Evolutionary conservation across 2,888 invertebrate species (phyloP), one percentile per base, ranked within the genome.

Genomic region (Drosophila subsilvestris): DNA sequence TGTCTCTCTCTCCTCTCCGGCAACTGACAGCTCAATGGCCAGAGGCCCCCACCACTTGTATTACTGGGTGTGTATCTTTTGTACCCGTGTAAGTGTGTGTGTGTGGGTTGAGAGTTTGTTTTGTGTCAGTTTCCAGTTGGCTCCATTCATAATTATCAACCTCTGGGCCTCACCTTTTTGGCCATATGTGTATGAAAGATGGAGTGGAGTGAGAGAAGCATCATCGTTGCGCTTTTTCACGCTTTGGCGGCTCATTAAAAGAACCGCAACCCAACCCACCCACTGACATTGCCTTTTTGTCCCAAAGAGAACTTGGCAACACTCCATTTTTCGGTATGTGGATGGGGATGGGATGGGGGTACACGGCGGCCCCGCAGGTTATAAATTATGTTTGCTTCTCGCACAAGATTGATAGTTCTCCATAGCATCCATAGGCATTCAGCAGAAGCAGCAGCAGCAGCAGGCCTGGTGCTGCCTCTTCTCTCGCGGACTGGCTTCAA

Each of bases 201-300:
- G 4, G 51, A 18, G 56, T 17, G 29, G n/a, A n/a, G 50, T 6
- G 17, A 12, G 42, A 20, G 54, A 47, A 6, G 3, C 47, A 63
- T 65, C 80, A 65, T 47, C 74, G 86, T 75, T 82, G 88, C 86
- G 86, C 83, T 86, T 88, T 82, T 84, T 84, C 83, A 84, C 88
- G 83, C 83, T 86, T 84, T 83, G 83, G 88, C 83, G 83, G 83
- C 83, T 84, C 83, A 84, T 84, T 84, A 84, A 84, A 84, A 84
- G 67, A 63, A 75, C 18, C 57, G 60, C 69, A 65, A 59, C 49
- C 4, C 12, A 27, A 48, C 20, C 37, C 37, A 37, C 37, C 37
- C 37, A 37, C 37, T 66, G 66, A 51, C 55, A 73, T 67, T 50
- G 50, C 59, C 54, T 60, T 60, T 37, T 55, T 57, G 47, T 66